Evolutionary conservation across 2,888 invertebrate species (phyloP), one percentile per base, ranked within the genome.

Genomic region (Gymnocheta viridis): DNA sequence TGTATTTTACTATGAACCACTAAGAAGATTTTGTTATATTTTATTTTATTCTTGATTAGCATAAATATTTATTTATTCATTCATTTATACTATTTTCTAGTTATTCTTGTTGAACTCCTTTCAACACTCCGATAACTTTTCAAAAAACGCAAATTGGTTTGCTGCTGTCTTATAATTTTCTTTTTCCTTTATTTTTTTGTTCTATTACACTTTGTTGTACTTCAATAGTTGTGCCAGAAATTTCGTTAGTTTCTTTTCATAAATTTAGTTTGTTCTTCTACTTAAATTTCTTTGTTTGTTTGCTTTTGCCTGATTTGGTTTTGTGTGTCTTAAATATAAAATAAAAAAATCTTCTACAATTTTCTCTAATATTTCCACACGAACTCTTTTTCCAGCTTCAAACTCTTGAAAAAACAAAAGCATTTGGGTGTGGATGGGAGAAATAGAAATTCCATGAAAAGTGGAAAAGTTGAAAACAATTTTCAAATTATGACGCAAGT

Each of bases 401-500:
- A 60, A 49, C 58, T 69, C 62, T 19, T 32, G 5, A 58, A 58
- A 10, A 32, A 54, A 27, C 38, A 24, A 27, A 27, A 17, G 54
- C n/a, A 24, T 14, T 1, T 44, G 17, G 3, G 0, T n/a, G 5
- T n/a, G 10, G 14, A 14, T 17, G 9, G 10, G 9, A 10, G n/a
- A 1, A 24, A 29, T 4, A 19, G 74, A 73, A 73, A 49, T 38
- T 17, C 47, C 17, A 72, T 41, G 69, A 67, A 80, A 81, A 80
- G 67, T 81, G 60, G 60, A 62, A 81, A 81, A 79, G 73, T 79
- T 84, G 54, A 41, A 54, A 72, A 74, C 76, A 69, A 78, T 69
- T 84, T 81, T 67, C 62, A 84, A 81, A 84, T 84, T 81, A 81
- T 84, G 73, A 81, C 56, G 77, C 81, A 81, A 81, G 77, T 84